Base-by-base conservation (phyloP, 2,797 vertebrate species). In the Poeciliopsis gracilis region DNA sequence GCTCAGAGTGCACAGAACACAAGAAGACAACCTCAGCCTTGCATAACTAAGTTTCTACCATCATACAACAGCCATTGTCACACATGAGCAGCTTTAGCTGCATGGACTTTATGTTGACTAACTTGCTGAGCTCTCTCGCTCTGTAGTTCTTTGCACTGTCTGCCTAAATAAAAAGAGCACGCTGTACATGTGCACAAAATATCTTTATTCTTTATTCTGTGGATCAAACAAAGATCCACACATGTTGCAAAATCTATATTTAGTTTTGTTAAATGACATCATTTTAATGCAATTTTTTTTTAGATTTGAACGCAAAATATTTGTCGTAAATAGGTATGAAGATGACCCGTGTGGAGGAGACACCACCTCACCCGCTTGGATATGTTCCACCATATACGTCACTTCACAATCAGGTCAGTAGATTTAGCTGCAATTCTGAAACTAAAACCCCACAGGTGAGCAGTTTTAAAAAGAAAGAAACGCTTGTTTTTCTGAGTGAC, bases 381-480 rank as follows among this genome's bases (percentile, higher is more conserved):
- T 98, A 96, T 63, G 91, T 96, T 0, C 72, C 97, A n/a, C 78
- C 96, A 33, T 98, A 97, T 45, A 72, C 96, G 36, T 84, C 97
- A 61, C 91, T 97, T 80, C 97, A 96, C 2, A 91, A 96, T 83
- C 98, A 97, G 97, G 98, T 98, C 90, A 89, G 91, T 43, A 75
- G 9, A 73, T 76, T 84, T 59, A 77, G 71, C 41, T 33, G 5
- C 55, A 8, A 71, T 45, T 10, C 25, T 18, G 8, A 46, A 70
- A 28, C 15, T 38, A 71, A 28, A 4, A n/a, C 41, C 25, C 12
- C 41, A 43, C 66, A 69, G 28, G 7, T 13, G 15, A 12, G 15
- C n/a, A 15, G n/a, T n/a, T 20, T 9, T 74, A 20, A 45, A 45
- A 12, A 59, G 18, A 28, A 28, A 28, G 13, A 59, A 18, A 3